Conservation (phyloP, 2,113 vertebrate genomes). For the Plotosus lineatus region DNA sequence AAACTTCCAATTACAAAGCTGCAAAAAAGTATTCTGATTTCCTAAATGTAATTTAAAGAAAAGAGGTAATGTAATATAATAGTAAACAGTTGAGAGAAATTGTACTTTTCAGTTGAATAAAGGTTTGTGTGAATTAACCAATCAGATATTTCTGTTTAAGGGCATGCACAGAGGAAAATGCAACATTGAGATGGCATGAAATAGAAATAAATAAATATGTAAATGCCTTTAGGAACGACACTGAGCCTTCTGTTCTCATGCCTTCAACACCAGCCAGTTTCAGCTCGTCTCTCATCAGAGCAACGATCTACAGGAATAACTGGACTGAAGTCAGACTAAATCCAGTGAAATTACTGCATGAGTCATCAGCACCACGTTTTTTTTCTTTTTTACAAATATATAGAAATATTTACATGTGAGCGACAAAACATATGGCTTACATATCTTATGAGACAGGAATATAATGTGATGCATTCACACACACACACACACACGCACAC, state of each 20-base stretch:
- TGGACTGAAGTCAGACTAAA: constrained; percentile 13
- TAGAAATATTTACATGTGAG: not conserved
- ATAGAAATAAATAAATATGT: constrained; percentile 33
- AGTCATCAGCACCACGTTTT: not conserved
- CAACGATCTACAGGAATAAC: constrained; percentile 26
- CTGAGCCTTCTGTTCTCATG: constrained; percentile 35
- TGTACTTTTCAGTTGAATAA: too few relatives aligned
- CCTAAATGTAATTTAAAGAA: too few relatives aligned
- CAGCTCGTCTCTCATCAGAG: constrained; percentile 17
- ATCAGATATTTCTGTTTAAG: too few relatives aligned
- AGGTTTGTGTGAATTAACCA: too few relatives aligned
- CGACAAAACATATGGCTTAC: not conserved
- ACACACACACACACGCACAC: too few relatives aligned
- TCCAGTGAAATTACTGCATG: not conserved
- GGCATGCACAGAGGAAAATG: constrained; percentile 5
- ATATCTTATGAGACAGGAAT: not conserved
- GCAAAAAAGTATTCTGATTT: too few relatives aligned
- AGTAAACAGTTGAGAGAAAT: too few relatives aligned
- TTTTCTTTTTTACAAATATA: not conserved
- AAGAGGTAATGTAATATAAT: too few relatives aligned
- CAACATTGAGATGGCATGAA: constrained; percentile 22
- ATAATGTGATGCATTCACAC: not conserved
- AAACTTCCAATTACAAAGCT: too few relatives aligned
- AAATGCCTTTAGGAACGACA: constrained; percentile 32
- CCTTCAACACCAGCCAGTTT: constrained; percentile 30